Percentiles rank a stretch among this genome's conserved stretches.
phyloP scores from a whole-genome alignment of 30 jellyfish, hydroid and myxozoan species.

The Catostylus mosaicus region DNA sequence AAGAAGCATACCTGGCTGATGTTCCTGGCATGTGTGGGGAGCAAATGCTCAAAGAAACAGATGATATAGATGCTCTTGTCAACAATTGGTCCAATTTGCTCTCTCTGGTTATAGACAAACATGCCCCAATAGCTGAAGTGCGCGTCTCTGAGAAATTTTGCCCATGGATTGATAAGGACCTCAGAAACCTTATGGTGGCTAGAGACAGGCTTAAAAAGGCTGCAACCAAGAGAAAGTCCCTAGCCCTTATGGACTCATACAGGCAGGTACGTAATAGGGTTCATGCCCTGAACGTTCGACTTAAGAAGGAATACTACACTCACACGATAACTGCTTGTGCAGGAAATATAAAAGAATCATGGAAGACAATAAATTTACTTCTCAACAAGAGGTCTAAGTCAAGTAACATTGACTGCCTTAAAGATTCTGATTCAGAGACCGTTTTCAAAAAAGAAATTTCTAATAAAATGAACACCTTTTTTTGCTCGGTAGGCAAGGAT shows the following conservation, averaged over 20 bases:
- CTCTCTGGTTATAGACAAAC: conserved; percentile 11
- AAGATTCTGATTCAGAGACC: conserved; percentile 24
- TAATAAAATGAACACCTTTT: neutral
- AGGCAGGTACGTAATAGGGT: conserved; percentile 41
- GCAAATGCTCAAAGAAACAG: conserved; percentile 32
- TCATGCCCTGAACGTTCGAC: conserved; percentile 3
- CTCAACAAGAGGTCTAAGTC: conserved; percentile 31
- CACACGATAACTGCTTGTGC: neutral
- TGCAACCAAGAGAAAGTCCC: conserved; percentile 5
- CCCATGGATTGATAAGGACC: too few species aligned
- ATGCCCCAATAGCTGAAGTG: conserved; percentile 47
- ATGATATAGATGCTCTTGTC: conserved; percentile 31
- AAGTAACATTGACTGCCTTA: conserved; percentile 36
- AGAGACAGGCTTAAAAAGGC: conserved; percentile 37
- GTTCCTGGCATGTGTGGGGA: conserved; percentile 43
- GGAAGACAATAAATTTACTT: conserved; percentile 9
- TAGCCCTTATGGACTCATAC: conserved; percentile 23
- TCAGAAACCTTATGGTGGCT: conserved; percentile 20
- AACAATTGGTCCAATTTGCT: conserved; percentile 13
- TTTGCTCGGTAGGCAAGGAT: conserved; percentile 11
- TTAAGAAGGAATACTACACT: conserved; percentile 20
- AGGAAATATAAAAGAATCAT: conserved; percentile 33
- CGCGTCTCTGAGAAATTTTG: conserved; percentile 27
- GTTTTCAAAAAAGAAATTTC: conserved; percentile 26
- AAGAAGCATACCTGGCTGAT: conserved; percentile 10